Evolutionary conservation across 2,888 invertebrate genomes (phyloP), one percentile per base, ranked within the genome.

Genomic region (Elgonia sp.): DNA sequence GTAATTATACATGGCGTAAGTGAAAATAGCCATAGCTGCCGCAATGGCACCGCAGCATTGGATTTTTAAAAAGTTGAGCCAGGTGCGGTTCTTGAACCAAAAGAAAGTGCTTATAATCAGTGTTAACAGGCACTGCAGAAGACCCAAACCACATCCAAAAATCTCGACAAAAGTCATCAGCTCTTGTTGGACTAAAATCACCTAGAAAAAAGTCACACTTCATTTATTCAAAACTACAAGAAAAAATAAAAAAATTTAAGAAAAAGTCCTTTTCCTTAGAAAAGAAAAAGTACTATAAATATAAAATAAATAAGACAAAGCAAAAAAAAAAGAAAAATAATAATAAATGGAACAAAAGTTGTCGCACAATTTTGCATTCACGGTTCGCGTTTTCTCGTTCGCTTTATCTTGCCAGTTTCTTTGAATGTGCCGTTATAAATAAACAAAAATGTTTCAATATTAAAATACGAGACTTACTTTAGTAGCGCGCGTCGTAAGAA

Each of bases 41-140:
- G 97, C 96, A 81, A 97, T 95, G 16, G 97, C 96, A 1, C 96
- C 95, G 91, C 96, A 96, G 92, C 96, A 97, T 93, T 97, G 97
- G 91, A 97, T 95, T 94, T 97, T 97, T 70, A 97, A 95, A 93
- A 96, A 96, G 89, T 96, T 95, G 55, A 96, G 94, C 92, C 96
- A 96, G 84, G 95, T 95, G 57, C 95, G 95, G 89, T 95, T 95
- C 69, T 95, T 94, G 90, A 95, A 94, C 95, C 95, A 95, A 89
- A 95, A 95, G 10, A 95, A 94, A 10, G 95, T 93, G 60, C 96
- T 93, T 80, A 96, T 94, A 62, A 95, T 91, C 16, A 95, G 94
- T 5, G 96, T 94, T 29, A 96, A 89, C 0, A 95, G 89, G 37
- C 95, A 95, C 79, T 96, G 95, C 14, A 95, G 91, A 14, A 96